These are phyloP conservation scores for Serripes groenlandicus DNA, from an alignment of 2,888 invertebrate species.

Conservation along the genomic window DNA sequence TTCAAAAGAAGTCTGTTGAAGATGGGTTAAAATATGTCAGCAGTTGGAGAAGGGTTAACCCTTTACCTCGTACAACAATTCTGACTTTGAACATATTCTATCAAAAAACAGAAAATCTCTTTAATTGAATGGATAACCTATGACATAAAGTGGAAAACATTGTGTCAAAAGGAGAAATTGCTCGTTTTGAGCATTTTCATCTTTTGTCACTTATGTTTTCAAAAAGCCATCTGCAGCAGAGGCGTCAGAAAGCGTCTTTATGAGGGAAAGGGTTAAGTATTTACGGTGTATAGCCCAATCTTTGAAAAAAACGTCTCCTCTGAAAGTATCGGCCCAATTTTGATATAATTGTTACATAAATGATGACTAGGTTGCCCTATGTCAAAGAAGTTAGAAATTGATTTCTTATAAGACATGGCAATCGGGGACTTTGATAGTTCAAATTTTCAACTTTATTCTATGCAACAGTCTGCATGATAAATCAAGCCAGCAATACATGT, in stretches of 20 bases:
- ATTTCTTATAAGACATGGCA: background rate
- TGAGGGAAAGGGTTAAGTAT: background rate
- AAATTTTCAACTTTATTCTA: no score
- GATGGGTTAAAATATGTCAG: background rate
- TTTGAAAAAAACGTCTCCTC: background rate
- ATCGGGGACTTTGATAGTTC: no score
- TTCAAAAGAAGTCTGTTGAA: background rate
- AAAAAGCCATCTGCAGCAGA: background rate
- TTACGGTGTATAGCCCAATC: background rate
- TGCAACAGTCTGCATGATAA: no score
- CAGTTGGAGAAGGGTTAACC: background rate
- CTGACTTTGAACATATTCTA: background rate
- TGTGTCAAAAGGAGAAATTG: background rate
- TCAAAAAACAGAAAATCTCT: background rate
- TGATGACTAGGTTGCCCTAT: no score
- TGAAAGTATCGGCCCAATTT: background rate
- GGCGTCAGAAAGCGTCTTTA: background rate
- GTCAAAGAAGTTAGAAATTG: background rate
- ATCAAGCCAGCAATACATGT: no score
- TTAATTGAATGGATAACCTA: background rate
- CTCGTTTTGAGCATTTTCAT: background rate
- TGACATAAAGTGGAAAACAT: constrained; percentile 1
- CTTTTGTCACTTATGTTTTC: constrained; percentile 9
- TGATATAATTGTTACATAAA: background rate
- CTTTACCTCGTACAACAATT: background rate